These are phyloP conservation scores for Pectinophora gossypiella DNA, from an alignment of 1,140 invertebrate genomes.

Conservation along the genomic window DNA sequence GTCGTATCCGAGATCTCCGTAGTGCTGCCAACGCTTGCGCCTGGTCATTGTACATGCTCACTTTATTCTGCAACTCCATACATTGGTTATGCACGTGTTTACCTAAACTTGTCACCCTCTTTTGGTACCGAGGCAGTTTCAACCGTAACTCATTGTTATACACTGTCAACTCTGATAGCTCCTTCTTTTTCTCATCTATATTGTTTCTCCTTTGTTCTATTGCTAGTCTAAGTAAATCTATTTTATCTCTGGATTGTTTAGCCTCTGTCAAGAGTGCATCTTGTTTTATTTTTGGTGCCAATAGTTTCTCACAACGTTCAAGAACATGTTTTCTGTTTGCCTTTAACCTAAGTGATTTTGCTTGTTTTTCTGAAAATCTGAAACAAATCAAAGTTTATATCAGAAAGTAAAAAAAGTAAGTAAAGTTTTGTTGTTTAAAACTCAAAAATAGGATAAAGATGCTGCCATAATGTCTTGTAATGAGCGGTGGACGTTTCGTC, in stretches of 20 bases:
- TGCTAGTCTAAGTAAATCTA: conserved; percentile 78
- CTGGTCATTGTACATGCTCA: conserved; percentile 73
- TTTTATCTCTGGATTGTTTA: conserved; percentile 78
- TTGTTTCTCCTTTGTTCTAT: conserved; percentile 79
- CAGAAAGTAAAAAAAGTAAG: conserved; percentile 3
- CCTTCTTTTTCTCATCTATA: conserved; percentile 74
- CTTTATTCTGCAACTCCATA: conserved; percentile 70
- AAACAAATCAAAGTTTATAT: conserved; percentile 8
- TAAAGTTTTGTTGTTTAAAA: too few relatives aligned
- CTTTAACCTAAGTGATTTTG: conserved; percentile 77
- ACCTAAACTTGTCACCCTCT: conserved; percentile 78
- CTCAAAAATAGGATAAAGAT: too few relatives aligned
- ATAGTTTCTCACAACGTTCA: conserved; percentile 76
- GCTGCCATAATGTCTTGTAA: too few relatives aligned
- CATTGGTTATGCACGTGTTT: conserved; percentile 75
- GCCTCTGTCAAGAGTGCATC: conserved; percentile 79
- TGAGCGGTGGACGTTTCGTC: too few relatives aligned
- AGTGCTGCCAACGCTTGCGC: conserved; percentile 78
- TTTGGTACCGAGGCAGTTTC: conserved; percentile 79
- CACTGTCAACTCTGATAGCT: conserved; percentile 73
- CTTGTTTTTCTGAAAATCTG: conserved; percentile 81
- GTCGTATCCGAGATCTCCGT: conserved; percentile 78
- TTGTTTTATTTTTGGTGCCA: conserved; percentile 76
- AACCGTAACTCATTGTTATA: conserved; percentile 76
- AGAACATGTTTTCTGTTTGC: conserved; percentile 75